Evolutionary conservation across 2,888 invertebrate genomes (phyloP), one percentile per base, ranked within the genome.

Genomic region (Pimpla rufipes): DNA sequence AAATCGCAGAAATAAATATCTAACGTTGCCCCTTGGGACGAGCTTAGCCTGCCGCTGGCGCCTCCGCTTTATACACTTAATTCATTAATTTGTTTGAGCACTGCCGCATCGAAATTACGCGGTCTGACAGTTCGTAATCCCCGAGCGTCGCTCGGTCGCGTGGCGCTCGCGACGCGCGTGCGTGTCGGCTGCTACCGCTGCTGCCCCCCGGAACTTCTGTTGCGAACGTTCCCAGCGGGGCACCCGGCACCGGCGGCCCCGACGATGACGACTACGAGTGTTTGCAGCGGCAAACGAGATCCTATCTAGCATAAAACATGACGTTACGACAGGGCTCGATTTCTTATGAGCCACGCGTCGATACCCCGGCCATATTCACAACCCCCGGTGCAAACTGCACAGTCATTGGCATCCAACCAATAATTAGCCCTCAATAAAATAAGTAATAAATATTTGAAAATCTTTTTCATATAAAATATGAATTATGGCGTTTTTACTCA

Each of bases 121-220:
- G 91, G 89, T 89, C 88, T 90, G 88, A 91, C 92, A 92, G 91
- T 90, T 92, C 90, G 86, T 88, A 89, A 91, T 90, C 90, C 90
- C 80, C 86, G 88, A 87, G 85, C 89, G 88, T 86, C 88, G 87
- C 85, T 87, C 86, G 83, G 87, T 85, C 92, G 90, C 92, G 92
- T 92, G 92, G 68, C 78, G 68, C 78, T 47, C 52, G 57, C 64
- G 42, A 71, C 42, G 52, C 40, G 35, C 76, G 74, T 77, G 76
- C 66, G 50, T 70, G 74, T 78, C 55, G 75, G 45, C 37, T n/a
- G 62, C 37, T 21, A n/a, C n/a, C 3, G 47, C 85, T 82, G 8
- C 87, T 81, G 87, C 84, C 87, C 87, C 86, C 85, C 84, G 88
- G 89, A 86, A 88, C 87, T 89, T 91, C 91, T 91, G 91, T 89